phyloP scores from a whole-genome alignment of 2,113 vertebrate species.

The Falcunculus frontatus region DNA sequence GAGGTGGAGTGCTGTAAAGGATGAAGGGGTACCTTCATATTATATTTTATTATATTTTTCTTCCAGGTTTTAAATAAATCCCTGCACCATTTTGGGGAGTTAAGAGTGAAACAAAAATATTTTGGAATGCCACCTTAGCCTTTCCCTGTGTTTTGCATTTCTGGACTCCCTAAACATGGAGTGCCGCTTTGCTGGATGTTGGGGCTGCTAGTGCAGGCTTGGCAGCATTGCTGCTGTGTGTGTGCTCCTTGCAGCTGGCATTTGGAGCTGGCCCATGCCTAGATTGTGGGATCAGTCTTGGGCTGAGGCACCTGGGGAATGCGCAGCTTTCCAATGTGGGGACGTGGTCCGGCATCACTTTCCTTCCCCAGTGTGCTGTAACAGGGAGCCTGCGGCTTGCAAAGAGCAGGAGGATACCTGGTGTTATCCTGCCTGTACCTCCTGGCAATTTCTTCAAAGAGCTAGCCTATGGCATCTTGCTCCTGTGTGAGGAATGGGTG shows the following conservation, averaged over 20 bases:
- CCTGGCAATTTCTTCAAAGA: not conserved
- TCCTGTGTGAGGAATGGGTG: not conserved
- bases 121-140: not conserved
- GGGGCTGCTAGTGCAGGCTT: not conserved
- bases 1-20: not conserved
- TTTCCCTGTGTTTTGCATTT: not conserved
- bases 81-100: not conserved
- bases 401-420: not conserved
- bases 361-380: rapidly evolving
- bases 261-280: not conserved
- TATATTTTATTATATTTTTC: not conserved
- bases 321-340: not conserved
- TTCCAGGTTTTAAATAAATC: not conserved
- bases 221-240: not conserved
- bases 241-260: not conserved
- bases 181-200: not conserved
- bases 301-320: not conserved
- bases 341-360: not conserved
- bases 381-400: rapidly evolving
- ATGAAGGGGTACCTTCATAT: not conserved
- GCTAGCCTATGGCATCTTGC: not conserved
- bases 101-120: not conserved
- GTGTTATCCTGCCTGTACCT: not conserved
- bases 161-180: not conserved
- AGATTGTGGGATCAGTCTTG: not conserved